Evolutionary conservation across 2,888 invertebrate species (phyloP).

Genomic region (Nemurella pictetii): DNA sequence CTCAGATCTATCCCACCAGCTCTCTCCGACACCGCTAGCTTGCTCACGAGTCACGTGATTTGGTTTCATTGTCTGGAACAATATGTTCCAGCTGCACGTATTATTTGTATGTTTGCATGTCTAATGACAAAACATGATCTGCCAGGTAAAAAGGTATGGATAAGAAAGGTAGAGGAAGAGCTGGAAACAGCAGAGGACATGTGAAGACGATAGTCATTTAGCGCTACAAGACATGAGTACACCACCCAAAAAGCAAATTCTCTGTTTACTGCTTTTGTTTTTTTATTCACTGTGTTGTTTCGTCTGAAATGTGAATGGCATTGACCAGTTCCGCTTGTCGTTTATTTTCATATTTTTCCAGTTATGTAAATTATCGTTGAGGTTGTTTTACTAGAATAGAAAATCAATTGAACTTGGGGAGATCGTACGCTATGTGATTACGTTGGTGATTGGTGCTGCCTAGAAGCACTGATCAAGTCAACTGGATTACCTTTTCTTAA

Average conservation of each 20-base stretch:
- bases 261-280: background rate
- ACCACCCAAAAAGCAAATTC: background rate
- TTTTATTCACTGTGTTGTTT: background rate
- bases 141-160: background rate
- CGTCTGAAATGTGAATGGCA: background rate
- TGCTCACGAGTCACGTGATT: background rate
- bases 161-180: too few relatives aligned
- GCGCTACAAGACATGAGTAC: background rate
- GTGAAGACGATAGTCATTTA: background rate
- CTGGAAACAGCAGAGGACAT: background rate
- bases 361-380: background rate
- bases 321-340: background rate
- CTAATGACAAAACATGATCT: background rate
- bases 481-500: too few relatives aligned
- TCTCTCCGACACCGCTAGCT: background rate
- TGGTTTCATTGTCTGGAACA: too few relatives aligned
- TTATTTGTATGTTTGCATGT: background rate
- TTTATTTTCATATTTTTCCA: background rate
- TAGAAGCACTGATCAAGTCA: too few relatives aligned
- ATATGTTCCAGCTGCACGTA: background rate
- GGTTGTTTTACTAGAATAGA: background rate
- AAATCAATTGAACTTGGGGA: background rate
- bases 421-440: too few relatives aligned
- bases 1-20: background rate
- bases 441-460: too few relatives aligned